phyloP scores from a whole-genome alignment of 2,797 vertebrate genomes.

The Chaetophractus vellerosus region DNA sequence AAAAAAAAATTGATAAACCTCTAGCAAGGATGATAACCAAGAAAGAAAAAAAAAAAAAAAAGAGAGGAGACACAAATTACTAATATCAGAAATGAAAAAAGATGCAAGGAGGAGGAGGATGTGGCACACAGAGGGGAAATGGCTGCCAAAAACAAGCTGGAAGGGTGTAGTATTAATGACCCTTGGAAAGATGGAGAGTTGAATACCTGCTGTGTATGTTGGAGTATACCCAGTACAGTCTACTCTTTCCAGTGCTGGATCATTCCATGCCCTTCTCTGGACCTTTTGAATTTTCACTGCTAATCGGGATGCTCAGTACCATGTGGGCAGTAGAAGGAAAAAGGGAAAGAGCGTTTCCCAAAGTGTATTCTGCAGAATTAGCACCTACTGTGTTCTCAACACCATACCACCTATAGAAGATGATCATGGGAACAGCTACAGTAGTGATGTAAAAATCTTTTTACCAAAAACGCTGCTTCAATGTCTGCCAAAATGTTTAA shows the following conservation, averaged over 20 bases:
- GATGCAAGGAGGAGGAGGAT: no score
- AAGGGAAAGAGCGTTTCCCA: background rate
- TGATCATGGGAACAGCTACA: constrained; percentile 98
- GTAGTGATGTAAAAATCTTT: constrained; percentile 99
- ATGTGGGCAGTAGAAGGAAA: background rate
- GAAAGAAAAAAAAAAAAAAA: no score
- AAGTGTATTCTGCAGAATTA: no score
- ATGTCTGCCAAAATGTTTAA: constrained; percentile 99
- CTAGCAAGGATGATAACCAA: no score
- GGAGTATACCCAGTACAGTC: background rate
- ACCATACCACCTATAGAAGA: constrained; percentile 88
- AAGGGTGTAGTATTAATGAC: background rate
- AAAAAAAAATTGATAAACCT: no score
- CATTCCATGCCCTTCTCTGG: background rate
- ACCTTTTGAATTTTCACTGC: background rate
- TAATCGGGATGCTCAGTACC: background rate
- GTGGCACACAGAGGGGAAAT: no score
- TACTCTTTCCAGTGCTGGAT: background rate
- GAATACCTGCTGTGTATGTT: background rate
- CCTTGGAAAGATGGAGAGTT: background rate
- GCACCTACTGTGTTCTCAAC: no score
- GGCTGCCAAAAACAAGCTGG: no score
- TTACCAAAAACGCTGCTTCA: constrained; percentile 99
- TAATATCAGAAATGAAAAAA: no score
- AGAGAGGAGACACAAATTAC: no score